A percentile compares a stretch with the other conserved stretches of the same genome.
These are phyloP conservation scores for Girardinus metallicus DNA, from an alignment of 2,797 vertebrate species.

Conservation along the genomic window DNA sequence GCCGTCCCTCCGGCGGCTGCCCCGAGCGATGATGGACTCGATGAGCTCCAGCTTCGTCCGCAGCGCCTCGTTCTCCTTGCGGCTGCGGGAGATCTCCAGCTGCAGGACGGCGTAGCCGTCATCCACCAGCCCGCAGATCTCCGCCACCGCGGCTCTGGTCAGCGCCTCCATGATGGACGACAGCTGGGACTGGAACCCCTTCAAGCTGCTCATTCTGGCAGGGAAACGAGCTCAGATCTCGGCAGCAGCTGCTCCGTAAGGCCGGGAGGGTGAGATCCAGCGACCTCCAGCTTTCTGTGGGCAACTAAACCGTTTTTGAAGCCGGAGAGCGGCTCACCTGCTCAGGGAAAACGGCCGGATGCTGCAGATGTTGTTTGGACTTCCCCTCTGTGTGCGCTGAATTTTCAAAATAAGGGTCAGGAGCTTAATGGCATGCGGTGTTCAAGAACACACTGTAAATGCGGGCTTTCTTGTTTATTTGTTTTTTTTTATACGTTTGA, in stretches of 20 bases:
- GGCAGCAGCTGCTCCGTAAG: neutral
- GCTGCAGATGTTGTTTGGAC: conserved; percentile 11
- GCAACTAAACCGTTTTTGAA: neutral
- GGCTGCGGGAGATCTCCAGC: conserved; percentile 70
- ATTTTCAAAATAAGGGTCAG: conserved; percentile 66
- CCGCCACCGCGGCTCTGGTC: conserved; percentile 72
- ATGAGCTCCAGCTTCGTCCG: conserved; percentile 71
- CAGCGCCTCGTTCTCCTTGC: conserved; percentile 72
- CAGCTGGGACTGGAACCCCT: conserved; percentile 69
- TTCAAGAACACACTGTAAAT: neutral
- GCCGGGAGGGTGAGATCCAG: neutral
- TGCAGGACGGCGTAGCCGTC: conserved; percentile 69
- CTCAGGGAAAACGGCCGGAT: neutral
- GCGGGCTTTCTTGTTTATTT: neutral
- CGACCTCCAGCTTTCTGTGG: neutral
- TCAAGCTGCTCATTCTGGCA: conserved; percentile 58
- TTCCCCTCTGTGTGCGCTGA: conserved; percentile 30
- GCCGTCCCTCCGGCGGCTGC: conserved; percentile 25
- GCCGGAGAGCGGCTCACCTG: neutral
- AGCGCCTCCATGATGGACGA: conserved; percentile 80
- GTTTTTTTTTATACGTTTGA: neutral
- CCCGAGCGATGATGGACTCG: conserved; percentile 65
- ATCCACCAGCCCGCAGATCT: conserved; percentile 78
- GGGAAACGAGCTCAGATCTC: neutral
- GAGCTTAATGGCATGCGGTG: fast-evolving